These are phyloP conservation scores for Penaeus monodon DNA, from an alignment of 2,888 invertebrate species.

Conservation along the genomic window DNA sequence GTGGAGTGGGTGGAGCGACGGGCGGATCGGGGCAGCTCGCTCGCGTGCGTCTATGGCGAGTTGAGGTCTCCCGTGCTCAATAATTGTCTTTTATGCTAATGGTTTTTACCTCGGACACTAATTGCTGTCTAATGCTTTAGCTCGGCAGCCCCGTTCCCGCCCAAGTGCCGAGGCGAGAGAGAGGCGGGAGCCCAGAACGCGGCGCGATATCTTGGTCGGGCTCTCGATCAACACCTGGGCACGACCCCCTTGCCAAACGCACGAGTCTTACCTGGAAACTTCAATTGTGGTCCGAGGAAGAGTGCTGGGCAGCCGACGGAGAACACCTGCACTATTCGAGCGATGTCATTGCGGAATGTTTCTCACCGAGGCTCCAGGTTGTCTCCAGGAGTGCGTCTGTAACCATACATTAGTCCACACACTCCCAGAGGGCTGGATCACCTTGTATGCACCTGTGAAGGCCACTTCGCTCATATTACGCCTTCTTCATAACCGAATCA, in stretches of 20 bases:
- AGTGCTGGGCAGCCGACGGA: not conserved
- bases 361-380: too few species aligned
- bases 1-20: not conserved
- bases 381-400: too few species aligned
- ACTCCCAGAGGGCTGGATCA: too few species aligned
- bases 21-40: slow-evolving; percentile 5
- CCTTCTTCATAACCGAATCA: too few species aligned
- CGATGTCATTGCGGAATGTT: not conserved
- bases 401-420: too few species aligned
- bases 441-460: too few species aligned
- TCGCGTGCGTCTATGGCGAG: not conserved
- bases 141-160: not conserved
- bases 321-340: not conserved
- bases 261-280: slow-evolving; percentile 28
- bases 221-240: slow-evolving; percentile 31
- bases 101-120: too few species aligned
- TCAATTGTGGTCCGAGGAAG: not conserved
- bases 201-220: slow-evolving; percentile 20
- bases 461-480: too few species aligned
- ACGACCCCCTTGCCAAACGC: slow-evolving; percentile 26
- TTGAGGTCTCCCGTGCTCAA: slow-evolving; percentile 20
- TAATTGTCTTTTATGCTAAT: too few species aligned
- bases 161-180: not conserved
- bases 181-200: slow-evolving; percentile 24
- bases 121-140: too few species aligned